phyloP scores from a whole-genome alignment of 2,888 invertebrate species.

The Invenusta paracnida region DNA sequence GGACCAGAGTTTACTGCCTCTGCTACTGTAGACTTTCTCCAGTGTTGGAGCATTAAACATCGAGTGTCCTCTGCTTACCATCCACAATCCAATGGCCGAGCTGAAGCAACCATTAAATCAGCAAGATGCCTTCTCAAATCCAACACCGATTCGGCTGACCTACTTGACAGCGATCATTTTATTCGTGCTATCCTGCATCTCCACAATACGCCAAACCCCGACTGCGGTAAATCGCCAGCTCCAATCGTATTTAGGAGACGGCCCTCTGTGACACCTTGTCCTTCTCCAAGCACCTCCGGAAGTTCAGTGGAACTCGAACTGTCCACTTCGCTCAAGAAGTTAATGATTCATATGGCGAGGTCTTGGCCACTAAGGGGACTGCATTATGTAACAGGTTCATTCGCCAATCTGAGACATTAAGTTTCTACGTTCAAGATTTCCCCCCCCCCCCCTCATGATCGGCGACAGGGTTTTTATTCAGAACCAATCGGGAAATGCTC shows the following conservation, averaged over 20 bases:
- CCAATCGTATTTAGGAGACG: neutral
- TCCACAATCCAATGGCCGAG: conserved; percentile 47
- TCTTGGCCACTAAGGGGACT: neutral
- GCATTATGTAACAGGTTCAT: neutral
- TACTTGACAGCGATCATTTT: conserved; percentile 45
- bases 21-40: conserved; percentile 45
- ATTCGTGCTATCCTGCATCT: conserved; percentile 45
- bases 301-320: conserved; percentile 35
- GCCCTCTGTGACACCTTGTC: conserved; percentile 42
- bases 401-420: neutral
- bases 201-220: conserved; percentile 9
- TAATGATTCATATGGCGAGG: neutral
- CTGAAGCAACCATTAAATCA: conserved; percentile 47
- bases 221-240: neutral
- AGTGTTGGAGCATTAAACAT: conserved; percentile 46
- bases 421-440: neutral
- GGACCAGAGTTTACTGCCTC: conserved; percentile 46
- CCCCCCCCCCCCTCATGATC: neutral
- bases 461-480: neutral
- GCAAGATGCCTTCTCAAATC: conserved; percentile 47
- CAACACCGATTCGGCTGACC: conserved; percentile 44
- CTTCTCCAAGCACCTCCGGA: too few relatives aligned
- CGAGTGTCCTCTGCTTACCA: conserved; percentile 46
- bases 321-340: neutral
- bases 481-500: neutral